These are phyloP conservation scores for Glaucidium brasilianum DNA, from an alignment of 2,113 vertebrate species.

Conservation along the genomic window DNA sequence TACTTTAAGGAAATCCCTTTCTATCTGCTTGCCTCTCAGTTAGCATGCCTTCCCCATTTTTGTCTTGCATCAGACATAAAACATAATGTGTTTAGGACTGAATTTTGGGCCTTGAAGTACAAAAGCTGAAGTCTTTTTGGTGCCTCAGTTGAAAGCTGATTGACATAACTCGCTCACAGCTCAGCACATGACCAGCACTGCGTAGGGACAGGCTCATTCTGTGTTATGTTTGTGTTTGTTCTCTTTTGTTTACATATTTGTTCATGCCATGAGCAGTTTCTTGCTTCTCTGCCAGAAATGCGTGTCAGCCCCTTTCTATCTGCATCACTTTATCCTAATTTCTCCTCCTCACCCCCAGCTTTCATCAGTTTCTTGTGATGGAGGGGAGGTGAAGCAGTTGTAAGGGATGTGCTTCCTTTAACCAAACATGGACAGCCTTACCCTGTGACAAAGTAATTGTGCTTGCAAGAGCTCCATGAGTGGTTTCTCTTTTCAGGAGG, in stretches of 20 bases:
- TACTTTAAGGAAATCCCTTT: background rate
- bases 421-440: background rate
- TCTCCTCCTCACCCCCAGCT: background rate
- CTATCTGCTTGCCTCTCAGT: background rate
- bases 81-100: background rate
- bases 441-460: background rate
- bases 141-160: background rate
- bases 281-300: constrained; percentile 12
- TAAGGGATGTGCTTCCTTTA: background rate
- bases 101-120: background rate
- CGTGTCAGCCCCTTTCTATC: constrained; percentile 3
- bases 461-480: background rate
- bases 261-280: constrained; percentile 5
- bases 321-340: constrained; percentile 12
- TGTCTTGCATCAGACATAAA: background rate
- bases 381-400: background rate
- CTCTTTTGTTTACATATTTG: constrained; percentile 24
- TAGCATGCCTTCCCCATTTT: background rate
- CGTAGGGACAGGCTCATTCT: background rate
- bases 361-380: constrained; percentile 20
- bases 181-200: background rate
- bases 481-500: background rate
- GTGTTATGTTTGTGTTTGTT: background rate
- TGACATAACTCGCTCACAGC: background rate
- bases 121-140: background rate